Evolutionary conservation across 2,888 invertebrate species (phyloP), one percentile per base, ranked within the genome.

Genomic region (Sinelater perroti): DNA sequence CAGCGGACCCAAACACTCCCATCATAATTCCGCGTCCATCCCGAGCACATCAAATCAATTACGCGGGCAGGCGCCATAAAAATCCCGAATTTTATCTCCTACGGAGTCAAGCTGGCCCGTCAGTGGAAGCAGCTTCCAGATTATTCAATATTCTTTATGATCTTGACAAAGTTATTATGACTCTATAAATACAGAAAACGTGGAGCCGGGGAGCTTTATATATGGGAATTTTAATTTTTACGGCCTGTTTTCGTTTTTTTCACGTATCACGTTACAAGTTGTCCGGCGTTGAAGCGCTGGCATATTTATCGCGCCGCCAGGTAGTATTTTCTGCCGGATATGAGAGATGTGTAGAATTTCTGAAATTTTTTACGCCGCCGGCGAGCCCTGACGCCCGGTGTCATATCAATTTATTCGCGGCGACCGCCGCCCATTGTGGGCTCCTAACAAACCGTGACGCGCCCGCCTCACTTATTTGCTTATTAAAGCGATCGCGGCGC

Each of bases 141-240:
- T 74, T 72, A 72, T 73, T 72, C 71, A 70, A 72, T 69, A 69
- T 73, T 70, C 68, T 77, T 77, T 77, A 77, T 74, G 72, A 67
- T 72, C 75, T 73, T 72, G 75, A 76, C 74, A 75, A 69, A 73
- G 70, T 71, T 75, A 76, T 76, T 76, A 77, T 74, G 76, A 76
- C 76, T 75, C 74, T 73, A 76, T 77, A 77, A 76, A 76, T 76
- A 75, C 71, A 66, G 65, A 67, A 71, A 72, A 73, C n/a, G 72
- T 71, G 70, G 71, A 69, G 69, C 70, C 68, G 69, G 68, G 69
- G 66, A 64, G 62, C 66, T 70, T 70, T 70, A 69, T 71, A 71
- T 73, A 72, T 68, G 70, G 64, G 70, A 72, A 72, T 72, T 72
- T 73, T 72, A 71, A 73, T 75, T 72, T 72, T 73, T 68, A 71